A percentile compares a stretch with the other conserved stretches of the same genome.
Conservation (phyloP, 2,113 vertebrate genomes). For the Ceyx melanurus region DNA sequence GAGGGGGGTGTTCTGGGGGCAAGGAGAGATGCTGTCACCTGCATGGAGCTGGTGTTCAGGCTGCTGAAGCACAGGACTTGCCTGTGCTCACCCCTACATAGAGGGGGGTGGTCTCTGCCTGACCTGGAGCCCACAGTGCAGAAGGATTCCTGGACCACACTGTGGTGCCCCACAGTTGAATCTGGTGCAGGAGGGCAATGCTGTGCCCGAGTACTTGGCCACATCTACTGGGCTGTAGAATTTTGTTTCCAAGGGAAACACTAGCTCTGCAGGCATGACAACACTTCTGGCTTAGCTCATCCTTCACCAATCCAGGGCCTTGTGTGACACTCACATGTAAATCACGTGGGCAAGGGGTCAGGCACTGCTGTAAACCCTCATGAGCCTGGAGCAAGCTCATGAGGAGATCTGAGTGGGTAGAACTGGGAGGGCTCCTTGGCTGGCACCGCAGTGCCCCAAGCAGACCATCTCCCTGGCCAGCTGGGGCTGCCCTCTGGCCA, state of each 20-base stretch:
- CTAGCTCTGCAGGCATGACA: neutral
- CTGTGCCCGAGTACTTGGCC: neutral
- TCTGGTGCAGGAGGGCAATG: neutral
- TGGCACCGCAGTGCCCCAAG: neutral
- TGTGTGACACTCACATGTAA: neutral
- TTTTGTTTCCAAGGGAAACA: neutral
- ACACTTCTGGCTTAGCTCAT: neutral
- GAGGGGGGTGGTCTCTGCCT: neutral
- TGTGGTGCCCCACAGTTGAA: neutral
- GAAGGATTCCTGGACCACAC: neutral
- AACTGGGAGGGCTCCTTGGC: neutral
- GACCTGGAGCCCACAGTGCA: neutral
- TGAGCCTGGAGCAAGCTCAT: neutral
- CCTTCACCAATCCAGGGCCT: neutral
- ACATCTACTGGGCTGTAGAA: neutral
- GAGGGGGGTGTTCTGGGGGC: neutral
- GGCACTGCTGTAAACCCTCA: neutral
- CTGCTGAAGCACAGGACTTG: neutral
- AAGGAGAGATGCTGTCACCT: neutral
- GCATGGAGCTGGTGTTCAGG: neutral
- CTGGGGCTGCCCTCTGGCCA: fast-evolving
- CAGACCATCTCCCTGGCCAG: neutral
- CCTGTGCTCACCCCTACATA: neutral
- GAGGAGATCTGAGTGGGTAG: neutral
- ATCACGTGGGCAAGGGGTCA: neutral